These are phyloP conservation scores for Eudyptes chrysolophus DNA, from an alignment of 2,113 vertebrate species.

Conservation along the genomic window DNA sequence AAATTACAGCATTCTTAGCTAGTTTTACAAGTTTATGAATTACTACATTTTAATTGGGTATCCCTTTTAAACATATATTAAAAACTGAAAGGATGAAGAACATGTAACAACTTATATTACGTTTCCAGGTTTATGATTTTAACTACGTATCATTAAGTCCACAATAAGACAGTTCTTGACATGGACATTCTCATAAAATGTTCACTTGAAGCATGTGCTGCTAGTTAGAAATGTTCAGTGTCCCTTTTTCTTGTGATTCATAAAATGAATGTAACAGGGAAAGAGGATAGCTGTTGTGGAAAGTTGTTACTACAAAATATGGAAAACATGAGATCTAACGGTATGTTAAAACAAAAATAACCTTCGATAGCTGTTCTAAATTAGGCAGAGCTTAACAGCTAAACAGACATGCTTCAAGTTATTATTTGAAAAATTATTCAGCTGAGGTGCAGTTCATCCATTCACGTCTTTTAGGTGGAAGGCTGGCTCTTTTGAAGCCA, in stretches of 20 bases:
- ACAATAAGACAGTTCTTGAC: not conserved
- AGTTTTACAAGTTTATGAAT: not conserved
- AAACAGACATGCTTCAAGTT: not conserved
- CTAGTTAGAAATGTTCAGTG: not conserved
- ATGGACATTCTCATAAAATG: not conserved
- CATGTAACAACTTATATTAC: not conserved
- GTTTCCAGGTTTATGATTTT: not conserved
- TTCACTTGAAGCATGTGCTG: not conserved
- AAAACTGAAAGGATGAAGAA: not conserved
- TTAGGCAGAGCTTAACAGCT: not conserved
- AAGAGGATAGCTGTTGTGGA: not conserved
- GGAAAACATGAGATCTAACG: not conserved
- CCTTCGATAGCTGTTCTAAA: not conserved
- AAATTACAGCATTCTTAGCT: not conserved
- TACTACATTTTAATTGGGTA: not conserved
- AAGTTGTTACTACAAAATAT: constrained; percentile 4
- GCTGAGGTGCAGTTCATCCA: not conserved
- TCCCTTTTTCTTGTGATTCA: not conserved
- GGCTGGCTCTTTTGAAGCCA: not conserved
- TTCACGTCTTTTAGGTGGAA: not conserved
- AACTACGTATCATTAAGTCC: not conserved
- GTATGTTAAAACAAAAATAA: constrained; percentile 1
- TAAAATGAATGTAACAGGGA: not conserved
- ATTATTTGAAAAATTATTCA: not conserved
- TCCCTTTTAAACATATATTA: not conserved